Evolutionary conservation across 37 sponge, comb jelly and placozoan genomes (phyloP), one percentile per base, ranked within the genome.

Genomic region (Geodia barretti): DNA sequence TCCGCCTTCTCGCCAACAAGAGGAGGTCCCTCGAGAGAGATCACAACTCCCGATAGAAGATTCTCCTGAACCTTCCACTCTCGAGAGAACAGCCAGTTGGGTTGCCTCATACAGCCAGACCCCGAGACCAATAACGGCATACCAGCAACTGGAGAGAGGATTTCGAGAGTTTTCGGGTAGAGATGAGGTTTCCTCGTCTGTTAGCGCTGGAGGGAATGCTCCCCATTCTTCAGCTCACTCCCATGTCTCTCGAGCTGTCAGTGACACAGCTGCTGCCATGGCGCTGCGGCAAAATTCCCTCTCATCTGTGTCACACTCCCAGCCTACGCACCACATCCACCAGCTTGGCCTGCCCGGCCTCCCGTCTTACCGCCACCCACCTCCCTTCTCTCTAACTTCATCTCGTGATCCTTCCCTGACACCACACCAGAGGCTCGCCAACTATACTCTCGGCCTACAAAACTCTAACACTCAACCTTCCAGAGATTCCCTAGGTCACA

Each of bases 21-120:
- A n/a, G n/a, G n/a, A n/a, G n/a, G 54, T 47, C 7, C 54, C 54
- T 47, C 14, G 11, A 47, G 7, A 7, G 14, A 47, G 11, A 47
- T 47, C 54, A 7, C 7, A 47, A 17, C 7, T 17, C 14, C 54
- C 54, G 14, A 7, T 17, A 7, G 7, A 7, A 47, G 36, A 24
- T 59, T 23, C 9, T 20, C 24, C 26, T 1, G 81, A 61, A 11
- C 3, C 23, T 1, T 42, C 70, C 14, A 33, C 63, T 2, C 38
- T 72, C 23, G 67, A 65, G 4, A 34, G 9, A 3, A 74, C 67
- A 33, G 83, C 83, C 0, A 63, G 43, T 25, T 83, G 83, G 83
- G 83, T 83, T 30, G 83, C 65, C 1, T 83, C 83, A 1, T 83
- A 83, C 25, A 83, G 43, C 58, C 74, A 43, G 34, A 83, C 83